A percentile compares a stretch with the other conserved stretches of the same genome.
Conservation (phyloP, 2,888 invertebrate species). For the Diplolepis rosae region DNA sequence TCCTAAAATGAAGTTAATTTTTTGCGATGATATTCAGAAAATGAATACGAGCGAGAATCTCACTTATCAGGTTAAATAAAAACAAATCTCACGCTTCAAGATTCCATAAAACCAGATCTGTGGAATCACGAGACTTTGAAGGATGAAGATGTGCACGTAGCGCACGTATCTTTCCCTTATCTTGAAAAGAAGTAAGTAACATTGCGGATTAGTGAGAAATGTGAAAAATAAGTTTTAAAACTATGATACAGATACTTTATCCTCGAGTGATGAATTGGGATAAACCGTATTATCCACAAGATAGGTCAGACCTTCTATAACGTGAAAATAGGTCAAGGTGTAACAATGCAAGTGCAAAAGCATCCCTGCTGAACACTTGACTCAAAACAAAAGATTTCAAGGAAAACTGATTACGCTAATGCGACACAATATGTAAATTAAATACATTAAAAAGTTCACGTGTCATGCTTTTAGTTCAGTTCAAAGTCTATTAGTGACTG, state of each 20-base stretch:
- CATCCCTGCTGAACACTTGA: conserved; percentile 18
- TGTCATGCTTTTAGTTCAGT: conserved; percentile 26
- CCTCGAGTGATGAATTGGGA: background rate
- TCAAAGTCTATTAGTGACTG: conserved; percentile 24
- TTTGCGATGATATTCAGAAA: too few species aligned
- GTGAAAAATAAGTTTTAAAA: background rate
- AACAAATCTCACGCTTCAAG: background rate
- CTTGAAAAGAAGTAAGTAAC: background rate
- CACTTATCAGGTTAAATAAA: background rate
- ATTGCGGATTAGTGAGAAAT: background rate
- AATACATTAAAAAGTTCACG: conserved; percentile 27
- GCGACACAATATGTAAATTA: conserved; percentile 27
- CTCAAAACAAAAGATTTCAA: conserved; percentile 28
- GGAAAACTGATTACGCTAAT: conserved; percentile 26
- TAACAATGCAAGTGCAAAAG: background rate
- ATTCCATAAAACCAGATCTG: background rate
- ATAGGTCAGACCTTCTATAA: background rate
- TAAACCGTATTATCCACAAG: background rate
- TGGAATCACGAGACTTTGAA: background rate
- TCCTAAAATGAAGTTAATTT: too few species aligned
- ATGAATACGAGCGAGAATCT: too few species aligned
- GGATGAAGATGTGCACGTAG: background rate
- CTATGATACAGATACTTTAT: background rate
- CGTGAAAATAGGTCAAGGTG: background rate
- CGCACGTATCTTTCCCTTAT: background rate